Base-by-base conservation (phyloP, 2,113 vertebrate species). In the Macroglossus sobrinus region DNA sequence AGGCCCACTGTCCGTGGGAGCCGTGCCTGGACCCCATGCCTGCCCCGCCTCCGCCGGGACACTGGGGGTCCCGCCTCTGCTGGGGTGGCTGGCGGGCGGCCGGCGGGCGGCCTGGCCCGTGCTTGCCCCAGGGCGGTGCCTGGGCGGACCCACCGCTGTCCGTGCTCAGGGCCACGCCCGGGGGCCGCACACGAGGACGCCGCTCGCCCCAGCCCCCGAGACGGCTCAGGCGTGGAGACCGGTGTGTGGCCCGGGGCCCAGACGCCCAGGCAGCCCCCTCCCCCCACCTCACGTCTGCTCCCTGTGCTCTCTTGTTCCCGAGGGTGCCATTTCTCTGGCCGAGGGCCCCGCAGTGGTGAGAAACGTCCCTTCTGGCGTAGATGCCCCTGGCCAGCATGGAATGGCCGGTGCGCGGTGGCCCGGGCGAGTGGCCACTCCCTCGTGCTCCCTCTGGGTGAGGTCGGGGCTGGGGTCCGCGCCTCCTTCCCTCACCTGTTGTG, bases 311-410 rank as follows among this genome's bases (percentile, higher is more conserved):
- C 28, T 5, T 12, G 16, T 13, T 57, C 69, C 68, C 19, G 10
- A 38, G 16, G 21, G 33, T 61, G 0, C 30, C 0, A 5, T 7
- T 22, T 64, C n/a, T 24, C n/a, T 4, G 14, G 63, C 66, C 16
- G 11, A 11, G 3, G 75, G 33, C 45, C 81, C n/a, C 40, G 12
- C 7, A 0, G 74, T 30, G 55, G 24, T 15, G 11, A 66, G 72
- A 30, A 57, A n/a, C 7, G 30, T 35, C 26, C 53, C 61, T 26
- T 63, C 28, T 28, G 10, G 55, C 0, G 61, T 35, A 57, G 74
- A 38, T 6, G 1, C 21, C 3, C 4, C 0, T 18, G 22, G 26
- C 18, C 45, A 47, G 9, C 26, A 15, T 3, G 18, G 33, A 1
- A 33, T 38, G 63, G 74, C 21, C 3, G 2, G 61, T 22, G 12